Conservation (phyloP, 2,113 vertebrate genomes). For the Eidolon helvum region DNA sequence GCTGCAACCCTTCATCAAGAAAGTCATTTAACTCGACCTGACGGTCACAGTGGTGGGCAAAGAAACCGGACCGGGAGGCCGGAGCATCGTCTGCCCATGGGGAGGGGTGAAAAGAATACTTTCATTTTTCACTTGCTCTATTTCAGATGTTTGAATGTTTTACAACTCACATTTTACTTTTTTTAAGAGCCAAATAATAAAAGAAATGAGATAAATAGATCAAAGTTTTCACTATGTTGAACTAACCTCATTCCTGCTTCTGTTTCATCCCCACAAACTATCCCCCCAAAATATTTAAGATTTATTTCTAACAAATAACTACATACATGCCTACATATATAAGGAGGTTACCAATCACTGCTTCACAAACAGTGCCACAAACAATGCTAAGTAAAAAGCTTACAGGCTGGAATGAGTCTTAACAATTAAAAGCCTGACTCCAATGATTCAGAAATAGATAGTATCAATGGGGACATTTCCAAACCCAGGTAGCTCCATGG, state of each 20-base stretch:
- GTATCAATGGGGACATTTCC: not conserved
- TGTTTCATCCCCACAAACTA: not conserved
- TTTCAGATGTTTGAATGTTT: not conserved
- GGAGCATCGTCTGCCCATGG: not conserved
- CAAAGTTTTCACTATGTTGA: not conserved
- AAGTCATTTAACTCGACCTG: not conserved
- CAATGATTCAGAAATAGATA: not conserved
- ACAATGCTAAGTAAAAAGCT: not conserved
- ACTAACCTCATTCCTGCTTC: not conserved
- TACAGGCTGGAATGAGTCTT: not conserved
- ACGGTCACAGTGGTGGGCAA: not conserved
- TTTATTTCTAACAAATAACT: slow-evolving; percentile 5
- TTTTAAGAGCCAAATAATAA: not conserved
- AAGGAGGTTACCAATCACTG: not conserved
- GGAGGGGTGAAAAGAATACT: not conserved
- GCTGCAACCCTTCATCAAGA: not conserved
- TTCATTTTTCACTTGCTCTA: not conserved
- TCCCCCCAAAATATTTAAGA: not conserved
- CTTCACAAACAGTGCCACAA: not conserved
- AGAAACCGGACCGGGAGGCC: not conserved
- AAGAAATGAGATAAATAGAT: not conserved
- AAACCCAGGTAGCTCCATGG: not conserved
- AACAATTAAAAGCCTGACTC: not conserved
- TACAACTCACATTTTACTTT: not conserved
- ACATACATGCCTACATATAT: not conserved